phyloP scores from a whole-genome alignment of 2,797 vertebrate genomes.

The Gouania willdenowi region DNA sequence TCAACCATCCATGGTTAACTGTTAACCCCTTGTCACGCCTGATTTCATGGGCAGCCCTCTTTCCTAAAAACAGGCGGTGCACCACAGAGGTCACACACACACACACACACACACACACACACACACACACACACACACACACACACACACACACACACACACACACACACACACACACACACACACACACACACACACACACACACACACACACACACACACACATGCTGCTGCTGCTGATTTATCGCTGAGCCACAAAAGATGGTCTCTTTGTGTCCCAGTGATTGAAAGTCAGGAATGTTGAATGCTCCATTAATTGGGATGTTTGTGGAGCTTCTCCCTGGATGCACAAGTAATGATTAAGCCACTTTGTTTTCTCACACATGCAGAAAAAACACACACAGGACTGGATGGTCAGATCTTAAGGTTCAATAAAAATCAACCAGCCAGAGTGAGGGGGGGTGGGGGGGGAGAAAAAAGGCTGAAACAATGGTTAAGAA shows the following conservation, averaged over 20 bases:
- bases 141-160: no score
- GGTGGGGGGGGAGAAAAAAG: no score
- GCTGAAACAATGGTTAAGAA: no score
- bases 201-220: no score
- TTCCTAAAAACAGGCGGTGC: slow-evolving; percentile 13
- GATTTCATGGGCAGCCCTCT: slow-evolving; percentile 30
- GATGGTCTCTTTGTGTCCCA: slow-evolving; percentile 59
- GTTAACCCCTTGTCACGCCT: slow-evolving; percentile 41
- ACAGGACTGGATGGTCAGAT: no score
- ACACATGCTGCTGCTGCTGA: slow-evolving; percentile 62
- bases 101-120: no score
- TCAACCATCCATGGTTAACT: no score
- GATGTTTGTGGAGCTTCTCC: slow-evolving; percentile 50
- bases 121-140: no score
- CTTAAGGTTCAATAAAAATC: no score
- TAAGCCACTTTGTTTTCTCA: slow-evolving; percentile 41
- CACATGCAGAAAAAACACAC: background rate
- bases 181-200: no score
- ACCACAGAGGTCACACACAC: slow-evolving; percentile 32
- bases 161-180: no score
- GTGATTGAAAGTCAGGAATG: slow-evolving; percentile 72
- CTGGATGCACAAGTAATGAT: slow-evolving; percentile 58
- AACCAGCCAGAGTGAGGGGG: no score
- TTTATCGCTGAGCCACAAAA: slow-evolving; percentile 64
- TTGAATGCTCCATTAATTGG: slow-evolving; percentile 68